Conservation (phyloP, 2,113 vertebrate genomes). For the Casuarius casuarius region DNA sequence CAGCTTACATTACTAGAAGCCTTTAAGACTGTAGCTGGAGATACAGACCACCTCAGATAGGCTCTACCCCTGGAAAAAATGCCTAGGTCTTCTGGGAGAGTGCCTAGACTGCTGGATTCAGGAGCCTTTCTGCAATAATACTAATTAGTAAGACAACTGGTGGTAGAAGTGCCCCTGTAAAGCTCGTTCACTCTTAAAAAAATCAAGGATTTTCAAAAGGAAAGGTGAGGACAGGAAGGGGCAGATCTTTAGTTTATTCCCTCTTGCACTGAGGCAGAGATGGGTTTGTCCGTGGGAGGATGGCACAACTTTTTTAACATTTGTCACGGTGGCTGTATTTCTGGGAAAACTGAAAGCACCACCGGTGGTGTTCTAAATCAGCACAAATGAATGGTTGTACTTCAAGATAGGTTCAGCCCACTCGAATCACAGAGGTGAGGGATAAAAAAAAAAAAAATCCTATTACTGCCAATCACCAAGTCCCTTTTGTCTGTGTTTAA, state of each 20-base stretch:
- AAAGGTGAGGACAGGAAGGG: background rate
- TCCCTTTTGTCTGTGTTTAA: conserved; percentile 3
- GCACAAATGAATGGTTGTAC: background rate
- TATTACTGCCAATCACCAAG: background rate
- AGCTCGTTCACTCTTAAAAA: background rate
- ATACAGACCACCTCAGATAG: background rate
- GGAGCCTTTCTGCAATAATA: background rate
- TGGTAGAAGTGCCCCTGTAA: background rate
- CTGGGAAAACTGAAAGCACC: background rate
- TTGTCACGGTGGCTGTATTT: background rate
- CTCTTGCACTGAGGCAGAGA: background rate
- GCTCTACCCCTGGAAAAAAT: no score
- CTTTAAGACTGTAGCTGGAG: background rate
- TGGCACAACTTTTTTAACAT: background rate
- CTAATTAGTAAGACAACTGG: background rate
- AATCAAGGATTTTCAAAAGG: background rate
- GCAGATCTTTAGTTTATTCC: accelerated
- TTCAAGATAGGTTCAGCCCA: background rate
- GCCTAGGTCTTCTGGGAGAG: background rate
- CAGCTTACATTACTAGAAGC: background rate
- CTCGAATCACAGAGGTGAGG: background rate
- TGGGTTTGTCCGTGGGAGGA: background rate
- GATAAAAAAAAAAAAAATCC: background rate
- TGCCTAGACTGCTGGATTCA: background rate
- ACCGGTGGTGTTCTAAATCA: accelerated